Evolutionary conservation across 2,888 invertebrate species (phyloP), one percentile per base, ranked within the genome.

Genomic region (Abscondita cerata): DNA sequence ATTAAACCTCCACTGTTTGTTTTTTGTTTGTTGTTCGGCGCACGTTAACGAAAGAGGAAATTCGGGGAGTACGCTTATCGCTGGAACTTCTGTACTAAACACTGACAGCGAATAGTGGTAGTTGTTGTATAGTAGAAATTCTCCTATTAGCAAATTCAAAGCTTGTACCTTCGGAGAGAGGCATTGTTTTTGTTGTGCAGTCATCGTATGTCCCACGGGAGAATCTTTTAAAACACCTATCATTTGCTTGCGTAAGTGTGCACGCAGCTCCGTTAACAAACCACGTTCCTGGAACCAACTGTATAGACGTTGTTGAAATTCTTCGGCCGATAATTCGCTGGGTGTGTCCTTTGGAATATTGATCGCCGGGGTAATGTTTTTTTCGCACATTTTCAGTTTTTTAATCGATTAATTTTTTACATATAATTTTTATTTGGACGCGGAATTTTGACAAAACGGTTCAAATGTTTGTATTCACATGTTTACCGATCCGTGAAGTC

Each of bases 221-320:
- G 85, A 83, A 64, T 81, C 82, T 76, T 82, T 84, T 50, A 88
- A 71, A 3, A 85, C 81, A 62, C 81, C 80, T 11, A 87, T 82
- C 78, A 88, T 86, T 72, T 87, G 85, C 47, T 83, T 81, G 44
- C 87, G 82, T 72, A 88, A 79, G 72, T 87, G 84, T 1, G 86
- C 83, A 62, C 86, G 79, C 52, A 87, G 75, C 66, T 87, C 85
- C 33, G 83, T 82, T 33, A 87, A 73, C 52, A 88, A 77, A 12
- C 87, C 88, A 75, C 84, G 85, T 74, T 85, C 84, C 74, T 87
- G 84, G 73, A 87, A 86, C 78, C 87, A 83, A 62, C 82, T 80
- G 57, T 81, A 84, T 47, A 87, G 80, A 74, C 82, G 82, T 69
- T 80, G 81, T 77, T 86, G 85, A 77, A 87, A 87, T 72, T 85